Evolutionary conservation across 2,888 invertebrate species (phyloP).

Genomic region (Acanthosepion pharaonis): DNA sequence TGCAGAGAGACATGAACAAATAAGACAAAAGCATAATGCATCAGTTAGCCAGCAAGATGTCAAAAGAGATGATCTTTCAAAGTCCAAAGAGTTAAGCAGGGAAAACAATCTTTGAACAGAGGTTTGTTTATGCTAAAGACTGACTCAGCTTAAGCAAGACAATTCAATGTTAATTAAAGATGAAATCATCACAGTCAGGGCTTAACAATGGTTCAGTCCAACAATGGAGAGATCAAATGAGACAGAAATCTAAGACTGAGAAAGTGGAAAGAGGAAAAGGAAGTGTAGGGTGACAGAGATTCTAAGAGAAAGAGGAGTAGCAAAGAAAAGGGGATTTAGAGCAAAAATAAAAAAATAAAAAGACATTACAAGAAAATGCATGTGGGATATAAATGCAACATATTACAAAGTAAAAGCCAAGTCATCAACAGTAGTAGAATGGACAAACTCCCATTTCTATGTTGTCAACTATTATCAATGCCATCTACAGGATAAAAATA

Average conservation of each 20-base stretch:
- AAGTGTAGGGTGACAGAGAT: neutral
- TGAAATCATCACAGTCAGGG: neutral
- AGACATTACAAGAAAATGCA: neutral
- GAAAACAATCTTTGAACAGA: neutral
- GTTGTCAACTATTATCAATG: neutral
- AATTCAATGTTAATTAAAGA: neutral
- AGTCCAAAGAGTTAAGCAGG: neutral
- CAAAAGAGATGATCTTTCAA: neutral
- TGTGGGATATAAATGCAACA: neutral
- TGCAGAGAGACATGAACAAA: neutral
- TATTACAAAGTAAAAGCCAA: neutral
- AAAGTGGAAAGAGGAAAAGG: neutral
- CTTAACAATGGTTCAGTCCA: neutral
- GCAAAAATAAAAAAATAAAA: neutral
- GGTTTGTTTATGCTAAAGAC: neutral
- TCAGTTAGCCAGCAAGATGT: slow-evolving; percentile 2
- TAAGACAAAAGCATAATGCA: neutral
- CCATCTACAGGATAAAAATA: neutral
- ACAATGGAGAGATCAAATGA: neutral
- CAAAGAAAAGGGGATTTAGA: neutral
- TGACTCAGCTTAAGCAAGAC: slow-evolving; percentile 2
- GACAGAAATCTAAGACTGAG: neutral
- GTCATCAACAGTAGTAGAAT: neutral
- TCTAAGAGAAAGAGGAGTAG: neutral
- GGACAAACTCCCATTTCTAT: neutral